Percentiles rank a stretch among this genome's conserved stretches.
Conservation (phyloP, 2,888 invertebrate genomes). For the Hirtodrosophila duncani region DNA sequence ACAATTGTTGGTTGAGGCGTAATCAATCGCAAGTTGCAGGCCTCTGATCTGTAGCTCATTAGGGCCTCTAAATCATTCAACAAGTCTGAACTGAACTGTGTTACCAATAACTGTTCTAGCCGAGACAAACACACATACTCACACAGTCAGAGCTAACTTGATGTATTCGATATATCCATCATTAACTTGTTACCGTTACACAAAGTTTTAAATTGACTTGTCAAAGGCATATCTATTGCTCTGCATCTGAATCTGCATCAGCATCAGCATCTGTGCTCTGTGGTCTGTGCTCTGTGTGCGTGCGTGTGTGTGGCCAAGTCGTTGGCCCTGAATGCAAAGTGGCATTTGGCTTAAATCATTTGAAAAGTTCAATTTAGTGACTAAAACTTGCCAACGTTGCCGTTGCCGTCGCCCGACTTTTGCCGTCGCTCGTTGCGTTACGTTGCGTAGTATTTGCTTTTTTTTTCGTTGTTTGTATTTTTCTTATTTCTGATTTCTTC, state of each 20-base stretch:
- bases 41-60: no score
- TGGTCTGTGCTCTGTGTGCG: constrained; percentile 10
- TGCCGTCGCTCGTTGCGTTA: background rate
- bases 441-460: constrained; percentile 10
- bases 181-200: constrained; percentile 52
- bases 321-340: constrained; percentile 59
- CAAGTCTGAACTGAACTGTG: no score
- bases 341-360: constrained; percentile 61
- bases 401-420: no score
- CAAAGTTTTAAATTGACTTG: constrained; percentile 48
- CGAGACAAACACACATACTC: no score
- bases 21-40: no score
- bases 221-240: constrained; percentile 37
- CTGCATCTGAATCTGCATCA: background rate
- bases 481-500: background rate
- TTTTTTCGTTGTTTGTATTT: constrained; percentile 24
- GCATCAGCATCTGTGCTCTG: background rate
- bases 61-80: no score
- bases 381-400: constrained; percentile 46
- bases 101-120: no score
- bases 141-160: no score
- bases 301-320: constrained; percentile 52
- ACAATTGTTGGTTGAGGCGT: no score
- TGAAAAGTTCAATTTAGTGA: constrained; percentile 61
- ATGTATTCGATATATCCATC: no score